These are phyloP conservation scores for Venusia cambrica DNA, from an alignment of 2,888 invertebrate genomes.

Conservation along the genomic window DNA sequence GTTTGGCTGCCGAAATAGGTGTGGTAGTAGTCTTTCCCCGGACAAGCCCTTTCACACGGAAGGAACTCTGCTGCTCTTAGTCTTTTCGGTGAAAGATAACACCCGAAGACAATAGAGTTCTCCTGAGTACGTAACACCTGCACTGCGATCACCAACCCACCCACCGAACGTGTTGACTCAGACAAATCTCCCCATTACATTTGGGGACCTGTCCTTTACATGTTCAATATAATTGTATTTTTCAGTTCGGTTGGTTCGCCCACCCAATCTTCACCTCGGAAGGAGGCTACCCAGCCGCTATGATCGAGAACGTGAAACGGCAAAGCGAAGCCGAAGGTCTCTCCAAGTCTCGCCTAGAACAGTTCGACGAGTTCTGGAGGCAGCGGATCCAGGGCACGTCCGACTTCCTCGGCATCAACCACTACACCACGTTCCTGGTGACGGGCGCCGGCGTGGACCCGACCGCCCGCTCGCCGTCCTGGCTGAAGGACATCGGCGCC, in stretches of 20 bases:
- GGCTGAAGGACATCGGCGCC: constrained; percentile 74
- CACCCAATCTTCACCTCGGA: constrained; percentile 74
- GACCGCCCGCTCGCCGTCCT: constrained; percentile 66
- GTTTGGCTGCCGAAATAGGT: no score
- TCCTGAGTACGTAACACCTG: no score
- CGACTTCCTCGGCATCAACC: constrained; percentile 75
- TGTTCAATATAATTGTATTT: no score
- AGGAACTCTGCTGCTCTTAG: no score
- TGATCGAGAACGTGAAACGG: constrained; percentile 67
- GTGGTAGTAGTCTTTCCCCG: no score
- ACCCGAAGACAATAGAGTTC: no score
- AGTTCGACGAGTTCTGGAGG: constrained; percentile 70
- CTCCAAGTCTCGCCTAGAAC: constrained; percentile 61
- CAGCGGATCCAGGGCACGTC: constrained; percentile 72
- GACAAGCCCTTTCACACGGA: no score
- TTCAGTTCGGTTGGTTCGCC: constrained; percentile 78
- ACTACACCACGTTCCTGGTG: constrained; percentile 72
- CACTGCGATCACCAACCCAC: no score
- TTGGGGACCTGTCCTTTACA: no score
- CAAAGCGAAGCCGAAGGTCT: constrained; percentile 68
- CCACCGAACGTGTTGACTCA: no score
- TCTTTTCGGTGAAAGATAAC: no score
- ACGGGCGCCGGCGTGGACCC: constrained; percentile 67
- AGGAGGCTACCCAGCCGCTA: constrained; percentile 73
- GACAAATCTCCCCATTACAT: no score